Evolutionary conservation across 2,888 invertebrate genomes (phyloP).

Genomic region (Scaptomyza caliginosa): DNA sequence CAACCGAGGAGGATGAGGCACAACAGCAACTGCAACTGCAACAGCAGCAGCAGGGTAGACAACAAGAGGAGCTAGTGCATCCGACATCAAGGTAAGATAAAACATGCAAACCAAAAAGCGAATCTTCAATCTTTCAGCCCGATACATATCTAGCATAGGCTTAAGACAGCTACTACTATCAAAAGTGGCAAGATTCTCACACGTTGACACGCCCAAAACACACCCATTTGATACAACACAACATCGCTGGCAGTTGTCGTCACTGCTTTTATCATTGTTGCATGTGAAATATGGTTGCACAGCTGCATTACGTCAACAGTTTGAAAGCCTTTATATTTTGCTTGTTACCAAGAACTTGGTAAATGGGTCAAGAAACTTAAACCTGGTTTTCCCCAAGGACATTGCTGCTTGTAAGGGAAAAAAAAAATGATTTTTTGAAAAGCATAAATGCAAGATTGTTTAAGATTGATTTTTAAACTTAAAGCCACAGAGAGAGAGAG

Average conservation of each 20-base stretch:
- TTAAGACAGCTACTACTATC: constrained; percentile 6
- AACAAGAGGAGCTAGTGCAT: constrained; percentile 32
- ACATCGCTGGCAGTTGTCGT: constrained; percentile 16
- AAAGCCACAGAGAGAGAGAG: constrained; percentile 7
- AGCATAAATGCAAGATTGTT: neutral
- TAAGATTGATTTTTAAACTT: constrained; percentile 9
- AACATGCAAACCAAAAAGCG: neutral
- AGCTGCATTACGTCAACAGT: constrained; percentile 30
- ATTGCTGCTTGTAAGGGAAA: too few species aligned
- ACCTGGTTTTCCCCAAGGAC: too few species aligned
- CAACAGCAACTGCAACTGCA: constrained; percentile 33
- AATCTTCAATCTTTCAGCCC: constrained; percentile 12
- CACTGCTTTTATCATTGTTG: constrained; percentile 13
- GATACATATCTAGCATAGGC: constrained; percentile 13
- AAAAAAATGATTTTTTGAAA: too few species aligned
- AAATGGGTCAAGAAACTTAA: too few species aligned
- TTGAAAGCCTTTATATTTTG: too few species aligned
- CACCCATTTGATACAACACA: neutral
- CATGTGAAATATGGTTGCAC: constrained; percentile 56
- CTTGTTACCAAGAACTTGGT: too few species aligned
- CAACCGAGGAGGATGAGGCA: constrained; percentile 22
- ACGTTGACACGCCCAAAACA: constrained; percentile 20
- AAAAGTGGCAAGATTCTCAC: constrained; percentile 33
- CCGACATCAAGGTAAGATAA: constrained; percentile 58
- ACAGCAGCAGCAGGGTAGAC: constrained; percentile 29